These are phyloP conservation scores for Hyaena hyaena DNA, from an alignment of 2,113 vertebrate species.

Conservation along the genomic window DNA sequence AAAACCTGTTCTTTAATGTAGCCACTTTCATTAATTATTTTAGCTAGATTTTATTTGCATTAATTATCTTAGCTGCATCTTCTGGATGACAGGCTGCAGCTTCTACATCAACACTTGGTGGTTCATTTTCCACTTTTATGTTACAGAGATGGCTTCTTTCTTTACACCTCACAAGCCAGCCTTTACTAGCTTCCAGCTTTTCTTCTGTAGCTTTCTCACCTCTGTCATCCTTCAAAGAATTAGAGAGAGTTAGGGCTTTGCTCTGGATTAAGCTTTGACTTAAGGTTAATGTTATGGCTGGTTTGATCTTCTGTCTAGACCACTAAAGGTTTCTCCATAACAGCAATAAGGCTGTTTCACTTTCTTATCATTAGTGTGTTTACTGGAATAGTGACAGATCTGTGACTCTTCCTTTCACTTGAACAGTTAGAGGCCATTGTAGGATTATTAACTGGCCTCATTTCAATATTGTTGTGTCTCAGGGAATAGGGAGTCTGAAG, in stretches of 20 bases:
- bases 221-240: background rate
- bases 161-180: background rate
- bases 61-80: background rate
- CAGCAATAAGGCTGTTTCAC: background rate
- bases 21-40: background rate
- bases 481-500: background rate
- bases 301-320: background rate
- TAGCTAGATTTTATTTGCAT: background rate
- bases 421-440: background rate
- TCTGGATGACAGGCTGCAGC: background rate
- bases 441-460: background rate
- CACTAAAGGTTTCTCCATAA: background rate
- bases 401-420: background rate
- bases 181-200: background rate
- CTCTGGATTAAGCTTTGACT: background rate
- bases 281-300: background rate
- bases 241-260: background rate
- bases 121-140: background rate
- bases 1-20: background rate
- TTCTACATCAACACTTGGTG: background rate
- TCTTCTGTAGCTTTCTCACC: background rate
- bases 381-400: background rate
- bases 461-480: background rate
- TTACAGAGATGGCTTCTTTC: background rate
- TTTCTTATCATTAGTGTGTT: background rate